These are phyloP conservation scores for Astreopora myriophthalma DNA, from an alignment of 64 coral and sea anemone species.

Conservation along the genomic window DNA sequence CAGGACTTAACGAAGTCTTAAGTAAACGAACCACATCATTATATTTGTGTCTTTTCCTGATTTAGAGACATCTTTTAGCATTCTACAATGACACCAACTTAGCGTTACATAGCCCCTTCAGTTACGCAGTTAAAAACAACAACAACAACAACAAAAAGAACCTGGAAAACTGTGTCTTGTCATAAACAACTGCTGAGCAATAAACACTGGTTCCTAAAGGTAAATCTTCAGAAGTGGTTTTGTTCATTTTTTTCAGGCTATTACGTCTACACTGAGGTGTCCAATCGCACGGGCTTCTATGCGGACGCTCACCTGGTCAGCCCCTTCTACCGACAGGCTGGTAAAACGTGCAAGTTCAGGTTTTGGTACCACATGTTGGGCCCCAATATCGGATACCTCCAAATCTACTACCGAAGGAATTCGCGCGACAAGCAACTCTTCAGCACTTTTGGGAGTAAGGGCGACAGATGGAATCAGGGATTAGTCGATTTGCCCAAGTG, in stretches of 20 bases:
- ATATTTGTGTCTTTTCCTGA: too few relatives aligned
- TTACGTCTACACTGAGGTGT: slow-evolving; percentile 87
- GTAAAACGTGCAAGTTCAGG: slow-evolving; percentile 83
- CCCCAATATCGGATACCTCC: slow-evolving; percentile 58
- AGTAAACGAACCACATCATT: too few relatives aligned
- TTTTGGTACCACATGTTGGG: slow-evolving; percentile 99
- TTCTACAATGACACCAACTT: too few relatives aligned
- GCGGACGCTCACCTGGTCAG: slow-evolving; percentile 84
- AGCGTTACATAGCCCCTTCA: too few relatives aligned
- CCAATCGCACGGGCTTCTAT: slow-evolving; percentile 69
- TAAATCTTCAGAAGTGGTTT: not conserved
- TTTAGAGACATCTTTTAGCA: too few relatives aligned
- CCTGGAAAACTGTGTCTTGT: not conserved
- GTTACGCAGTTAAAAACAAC: too few relatives aligned
- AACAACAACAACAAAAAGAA: too few relatives aligned
- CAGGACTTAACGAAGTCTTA: too few relatives aligned
- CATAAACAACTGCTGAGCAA: too few relatives aligned
- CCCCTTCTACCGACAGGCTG: slow-evolving; percentile 80
- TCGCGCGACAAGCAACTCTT: slow-evolving; percentile 60
- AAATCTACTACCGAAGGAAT: slow-evolving; percentile 78
- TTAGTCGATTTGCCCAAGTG: slow-evolving; percentile 64
- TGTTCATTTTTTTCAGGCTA: slow-evolving; percentile 53
- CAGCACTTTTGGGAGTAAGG: slow-evolving; percentile 61
- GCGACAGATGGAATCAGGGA: slow-evolving; percentile 74
- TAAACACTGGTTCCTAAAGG: not conserved